Evolutionary conservation across 2,797 vertebrate species (phyloP).

Genomic region (Typhlichthys subterraneus): DNA sequence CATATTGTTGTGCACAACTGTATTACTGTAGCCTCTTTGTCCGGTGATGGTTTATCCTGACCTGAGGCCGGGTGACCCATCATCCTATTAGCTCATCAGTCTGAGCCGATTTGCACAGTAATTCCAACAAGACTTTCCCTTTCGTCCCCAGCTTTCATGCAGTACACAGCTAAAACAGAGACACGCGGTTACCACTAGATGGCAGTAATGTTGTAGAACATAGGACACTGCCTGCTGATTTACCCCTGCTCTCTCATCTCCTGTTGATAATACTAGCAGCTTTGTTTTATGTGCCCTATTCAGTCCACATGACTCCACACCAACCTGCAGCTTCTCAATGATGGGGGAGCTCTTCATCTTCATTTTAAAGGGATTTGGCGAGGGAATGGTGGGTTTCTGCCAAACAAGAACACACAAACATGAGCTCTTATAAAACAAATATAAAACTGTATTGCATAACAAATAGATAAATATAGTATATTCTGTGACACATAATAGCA

Average conservation of each 20-base stretch:
- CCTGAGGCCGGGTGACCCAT: slow-evolving; percentile 42
- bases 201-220: slow-evolving; percentile 51
- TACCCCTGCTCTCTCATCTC: not conserved
- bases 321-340: slow-evolving; percentile 79
- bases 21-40: slow-evolving; percentile 75
- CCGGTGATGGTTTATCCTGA: slow-evolving; percentile 41
- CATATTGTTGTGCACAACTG: too few species aligned
- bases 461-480: too few species aligned
- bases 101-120: slow-evolving; percentile 56
- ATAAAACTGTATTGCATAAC: too few species aligned
- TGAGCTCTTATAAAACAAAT: too few species aligned
- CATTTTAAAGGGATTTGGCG: slow-evolving; percentile 60
- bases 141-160: slow-evolving; percentile 2
- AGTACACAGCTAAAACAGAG: slow-evolving; percentile 1
- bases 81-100: slow-evolving; percentile 75
- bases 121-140: slow-evolving; percentile 36
- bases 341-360: slow-evolving; percentile 70
- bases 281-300: not conserved
- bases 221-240: not conserved
- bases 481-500: too few species aligned
- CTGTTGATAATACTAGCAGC: not conserved
- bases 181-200: slow-evolving; percentile 44
- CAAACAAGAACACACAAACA: slow-evolving; percentile 6
- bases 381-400: slow-evolving; percentile 55
- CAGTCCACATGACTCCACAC: slow-evolving; percentile 13